A percentile compares a stretch with the other conserved stretches of the same genome.
Conservation (phyloP, 2,797 vertebrate species). For the Phataginus tricuspis region DNA sequence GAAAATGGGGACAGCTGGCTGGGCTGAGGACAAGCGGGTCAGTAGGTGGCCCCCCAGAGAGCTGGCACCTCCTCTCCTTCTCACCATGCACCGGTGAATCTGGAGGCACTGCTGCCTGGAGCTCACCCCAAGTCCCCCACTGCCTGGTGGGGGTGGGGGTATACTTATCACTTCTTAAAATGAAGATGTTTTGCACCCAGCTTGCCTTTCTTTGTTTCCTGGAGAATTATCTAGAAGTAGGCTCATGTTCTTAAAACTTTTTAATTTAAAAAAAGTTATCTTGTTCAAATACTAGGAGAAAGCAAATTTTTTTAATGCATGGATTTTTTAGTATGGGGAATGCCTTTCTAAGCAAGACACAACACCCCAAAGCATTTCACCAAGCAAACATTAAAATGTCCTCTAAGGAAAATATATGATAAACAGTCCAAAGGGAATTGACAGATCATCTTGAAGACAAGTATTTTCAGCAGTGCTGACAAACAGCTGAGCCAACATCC, state of each 20-base stretch:
- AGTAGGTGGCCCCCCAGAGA: not conserved
- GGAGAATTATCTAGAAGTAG: not conserved
- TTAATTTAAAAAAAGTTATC: not conserved
- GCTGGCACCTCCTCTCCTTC: not conserved
- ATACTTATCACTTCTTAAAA: not conserved
- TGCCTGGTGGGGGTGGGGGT: not conserved
- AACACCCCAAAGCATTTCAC: not conserved
- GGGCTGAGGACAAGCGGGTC: not conserved
- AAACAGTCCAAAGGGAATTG: not conserved
- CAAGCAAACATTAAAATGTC: not conserved
- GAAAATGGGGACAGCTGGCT: not conserved
- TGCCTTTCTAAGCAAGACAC: not conserved
- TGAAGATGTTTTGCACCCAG: not conserved
- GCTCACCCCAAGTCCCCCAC: not conserved
- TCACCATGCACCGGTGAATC: fast-evolving
- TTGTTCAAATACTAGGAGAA: not conserved
- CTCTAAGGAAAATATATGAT: not conserved
- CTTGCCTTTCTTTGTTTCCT: not conserved
- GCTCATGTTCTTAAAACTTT: not conserved
- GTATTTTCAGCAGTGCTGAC: not conserved
- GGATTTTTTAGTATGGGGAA: not conserved
- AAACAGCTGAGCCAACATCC: not conserved
- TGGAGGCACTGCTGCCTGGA: not conserved
- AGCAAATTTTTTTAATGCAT: not conserved
- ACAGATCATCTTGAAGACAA: not conserved